Percentiles rank a stretch among this genome's conserved stretches.
Evolutionary conservation across 1,140 invertebrate species (phyloP).

Genomic region (Glomeris maerens): DNA sequence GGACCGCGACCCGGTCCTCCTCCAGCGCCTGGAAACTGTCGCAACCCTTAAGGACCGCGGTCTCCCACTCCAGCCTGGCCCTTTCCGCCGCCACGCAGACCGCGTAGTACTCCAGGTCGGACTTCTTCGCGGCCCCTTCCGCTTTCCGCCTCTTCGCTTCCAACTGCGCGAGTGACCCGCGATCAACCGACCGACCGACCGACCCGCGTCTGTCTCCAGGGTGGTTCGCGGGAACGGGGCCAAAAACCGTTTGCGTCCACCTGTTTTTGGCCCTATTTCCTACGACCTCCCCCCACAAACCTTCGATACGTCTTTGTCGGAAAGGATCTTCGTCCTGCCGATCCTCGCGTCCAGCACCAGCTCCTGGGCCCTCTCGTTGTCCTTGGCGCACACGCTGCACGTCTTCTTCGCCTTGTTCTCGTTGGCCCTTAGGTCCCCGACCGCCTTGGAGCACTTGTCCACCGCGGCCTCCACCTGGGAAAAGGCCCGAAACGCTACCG

Average conservation of each 20-base stretch:
- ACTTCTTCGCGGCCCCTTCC: conserved; percentile 74
- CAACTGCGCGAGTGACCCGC: no score
- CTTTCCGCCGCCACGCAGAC: conserved; percentile 74
- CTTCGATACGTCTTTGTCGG: conserved; percentile 52
- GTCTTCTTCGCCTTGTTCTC: conserved; percentile 75
- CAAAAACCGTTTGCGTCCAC: no score
- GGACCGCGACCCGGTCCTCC: conserved; percentile 66
- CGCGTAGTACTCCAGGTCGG: conserved; percentile 86
- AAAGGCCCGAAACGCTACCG: no score
- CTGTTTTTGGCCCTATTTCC: no score
- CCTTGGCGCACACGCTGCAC: conserved; percentile 61
- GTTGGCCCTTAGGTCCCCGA: conserved; percentile 66
- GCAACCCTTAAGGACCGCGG: conserved; percentile 60
- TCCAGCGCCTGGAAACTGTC: conserved; percentile 60
- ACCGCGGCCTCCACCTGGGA: conserved; percentile 57
- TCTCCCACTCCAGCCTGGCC: conserved; percentile 80
- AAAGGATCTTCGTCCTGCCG: conserved; percentile 32
- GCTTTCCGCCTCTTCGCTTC: conserved; percentile 76
- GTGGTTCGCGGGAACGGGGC: no score
- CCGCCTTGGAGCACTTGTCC: conserved; percentile 64
- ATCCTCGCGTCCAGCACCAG: conserved; percentile 31
- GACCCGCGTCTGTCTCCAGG: no score
- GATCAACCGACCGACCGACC: no score
- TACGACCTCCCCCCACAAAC: no score
- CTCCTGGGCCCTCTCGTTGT: conserved; percentile 79